Evolutionary conservation across 2,113 vertebrate species (phyloP), one percentile per base, ranked within the genome.

Genomic region (Jacana jacana): DNA sequence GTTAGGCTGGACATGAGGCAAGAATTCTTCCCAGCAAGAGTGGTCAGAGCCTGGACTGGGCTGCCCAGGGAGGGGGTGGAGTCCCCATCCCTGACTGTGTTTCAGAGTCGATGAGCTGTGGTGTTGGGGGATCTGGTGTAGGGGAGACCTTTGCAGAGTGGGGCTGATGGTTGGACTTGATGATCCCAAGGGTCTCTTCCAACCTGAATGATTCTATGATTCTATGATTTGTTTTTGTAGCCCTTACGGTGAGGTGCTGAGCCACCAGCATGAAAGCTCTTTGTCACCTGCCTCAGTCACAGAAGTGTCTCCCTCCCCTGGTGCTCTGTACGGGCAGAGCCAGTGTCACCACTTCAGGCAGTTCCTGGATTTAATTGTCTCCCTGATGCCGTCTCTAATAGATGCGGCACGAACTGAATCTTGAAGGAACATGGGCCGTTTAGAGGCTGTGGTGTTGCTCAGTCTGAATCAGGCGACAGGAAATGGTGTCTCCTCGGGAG

Each of bases 381-480:
- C 46, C 58, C 4, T 52, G 68, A 49, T 65, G 44, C 27, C 15
- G 1, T 37, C 69, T 42, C 63, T 51, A 25, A n/a, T 17, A 5
- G 18, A 48, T 40, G 55, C 6, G 61, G 37, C 61, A 33, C 1
- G 9, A 57, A 28, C 42, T 37, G 52, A 49, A 31, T 61, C n/a
- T 30, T 28, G 1, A 1, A 42, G 22, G 55, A 39, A 24, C 33
- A n/a, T 19, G 15, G 0, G 1, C n/a, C 57, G 51, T 13, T 58
- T 9, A 24, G 69, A 81, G 33, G 10, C 19, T 23, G 40, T 6
- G 9, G 42, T 20, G 82, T 52, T 65, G 61, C 78, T 70, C 22
- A 2, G n/a, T 52, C 27, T 52, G 37, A 44, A 42, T 25, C 30
- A 15, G 54, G 30, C 61, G 69, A 11, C 30, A 30, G 60, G 65